Evolutionary conservation across 1,140 invertebrate species (phyloP), one percentile per base, ranked within the genome.

Genomic region (Chlorops oryzae): DNA sequence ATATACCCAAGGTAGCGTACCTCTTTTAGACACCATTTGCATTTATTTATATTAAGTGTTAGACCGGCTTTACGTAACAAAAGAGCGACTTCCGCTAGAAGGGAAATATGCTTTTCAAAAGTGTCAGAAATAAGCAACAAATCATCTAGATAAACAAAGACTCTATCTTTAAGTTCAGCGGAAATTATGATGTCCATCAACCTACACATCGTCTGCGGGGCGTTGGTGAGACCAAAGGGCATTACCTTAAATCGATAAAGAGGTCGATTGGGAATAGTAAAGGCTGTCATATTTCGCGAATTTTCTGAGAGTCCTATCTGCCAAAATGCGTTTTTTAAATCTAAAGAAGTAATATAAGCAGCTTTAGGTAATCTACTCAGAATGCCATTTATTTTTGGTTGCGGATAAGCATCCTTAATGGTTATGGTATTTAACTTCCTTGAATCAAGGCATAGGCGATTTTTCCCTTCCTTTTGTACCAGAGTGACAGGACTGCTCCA

Each of bases 31-130:
- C 32, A 47, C 21, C 39, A 40, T 55, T 50, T 9, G 24, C 47
- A 27, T 42, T 65, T 65, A 3, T 59, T 48, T 3, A 25, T 15
- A 28, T 62, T 63, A 1, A 65, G 40, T 10, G 47, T 52, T 3
- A 68, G 47, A n/a, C 45, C 42, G 9, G 55, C 54, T 12, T 37
- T 27, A n/a, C 12, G 25, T 21, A 52, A 47, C 10, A 37, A 39
- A 10, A 28, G 21, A 1, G 44, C 43, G 2, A 52, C 51, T 21
- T 43, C 41, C 13, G 6, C 12, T 17, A 52, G 20, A 6, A 42
- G 10, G 7, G 40, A 21, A 12, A 47, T n/a, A 22, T 52, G 51
- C 22, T 12, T 20, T 47, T 47, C 37, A 23, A 52, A 52, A 22
- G 39, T 39, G 15, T 24, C 13, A 3, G 44, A 22, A 1, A 51